A percentile compares a stretch with the other conserved stretches of the same genome.
phyloP scores from a whole-genome alignment of 2,797 vertebrate species.

The Chiropotes sagulatus region DNA sequence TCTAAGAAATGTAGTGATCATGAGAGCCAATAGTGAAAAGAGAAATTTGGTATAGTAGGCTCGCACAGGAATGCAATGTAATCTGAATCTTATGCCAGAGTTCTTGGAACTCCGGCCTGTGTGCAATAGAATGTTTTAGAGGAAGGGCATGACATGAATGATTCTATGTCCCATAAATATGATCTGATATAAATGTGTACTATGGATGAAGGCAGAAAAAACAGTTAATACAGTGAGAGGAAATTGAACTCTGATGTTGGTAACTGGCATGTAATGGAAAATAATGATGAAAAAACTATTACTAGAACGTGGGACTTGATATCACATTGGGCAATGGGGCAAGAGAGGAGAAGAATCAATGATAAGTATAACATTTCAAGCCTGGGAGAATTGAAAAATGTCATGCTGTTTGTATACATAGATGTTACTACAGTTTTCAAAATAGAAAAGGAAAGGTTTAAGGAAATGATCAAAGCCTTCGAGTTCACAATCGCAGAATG shows the following conservation, averaged over 20 bases:
- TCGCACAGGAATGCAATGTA: not conserved
- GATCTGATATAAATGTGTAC: not conserved
- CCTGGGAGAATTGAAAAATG: not conserved
- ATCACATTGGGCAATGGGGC: fast-evolving
- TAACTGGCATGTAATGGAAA: not conserved
- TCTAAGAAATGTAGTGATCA: not conserved
- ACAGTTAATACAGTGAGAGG: not conserved
- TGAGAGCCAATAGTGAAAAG: not conserved
- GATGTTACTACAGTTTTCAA: not conserved
- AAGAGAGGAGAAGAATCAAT: not conserved
- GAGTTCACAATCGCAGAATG: not conserved
- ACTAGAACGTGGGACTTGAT: not conserved
- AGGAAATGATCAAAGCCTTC: not conserved
- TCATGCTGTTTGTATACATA: not conserved
- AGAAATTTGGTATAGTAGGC: not conserved
- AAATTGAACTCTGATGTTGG: not conserved
- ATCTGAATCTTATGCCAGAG: not conserved
- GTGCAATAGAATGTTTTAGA: not conserved
- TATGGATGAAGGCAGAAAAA: not conserved
- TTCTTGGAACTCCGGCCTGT: not conserved
- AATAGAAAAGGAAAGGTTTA: not conserved
- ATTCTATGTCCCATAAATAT: not conserved
- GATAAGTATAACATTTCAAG: not conserved
- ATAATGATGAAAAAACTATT: not conserved
- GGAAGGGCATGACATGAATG: not conserved